Conservation (phyloP, 2,113 vertebrate genomes). For the Apteryx owenii region DNA sequence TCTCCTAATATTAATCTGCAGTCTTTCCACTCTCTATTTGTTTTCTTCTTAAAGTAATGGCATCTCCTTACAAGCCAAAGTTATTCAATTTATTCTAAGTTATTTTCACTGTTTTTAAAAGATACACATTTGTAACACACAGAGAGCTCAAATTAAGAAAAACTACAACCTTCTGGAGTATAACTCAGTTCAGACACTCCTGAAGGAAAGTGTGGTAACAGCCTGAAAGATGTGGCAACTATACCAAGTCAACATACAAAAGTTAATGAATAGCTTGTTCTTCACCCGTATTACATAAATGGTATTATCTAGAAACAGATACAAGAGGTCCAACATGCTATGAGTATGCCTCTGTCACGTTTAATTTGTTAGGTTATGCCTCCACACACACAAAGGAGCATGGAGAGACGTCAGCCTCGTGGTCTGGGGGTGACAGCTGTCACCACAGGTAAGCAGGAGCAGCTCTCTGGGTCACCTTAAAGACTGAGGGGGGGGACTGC, state of each 20-base stretch:
- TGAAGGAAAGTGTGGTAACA: neutral
- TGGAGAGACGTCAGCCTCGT: neutral
- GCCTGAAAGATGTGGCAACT: neutral
- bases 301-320: neutral
- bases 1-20: neutral
- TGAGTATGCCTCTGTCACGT: rapidly evolving
- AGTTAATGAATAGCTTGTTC: neutral
- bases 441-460: neutral
- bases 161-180: neutral
- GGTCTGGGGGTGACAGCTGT: neutral
- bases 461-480: neutral
- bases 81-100: neutral
- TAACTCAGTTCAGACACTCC: neutral
- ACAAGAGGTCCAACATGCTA: neutral
- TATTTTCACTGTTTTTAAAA: neutral
- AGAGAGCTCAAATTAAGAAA: neutral
- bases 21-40: neutral
- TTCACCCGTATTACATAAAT: neutral
- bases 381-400: neutral
- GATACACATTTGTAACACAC: neutral
- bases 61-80: neutral
- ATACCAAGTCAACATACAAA: neutral
- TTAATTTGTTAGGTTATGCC: neutral
- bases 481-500: neutral
- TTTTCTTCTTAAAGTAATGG: neutral